These are phyloP conservation scores for Gymnarchus niloticus DNA, from an alignment of 2,113 vertebrate genomes.

Conservation along the genomic window DNA sequence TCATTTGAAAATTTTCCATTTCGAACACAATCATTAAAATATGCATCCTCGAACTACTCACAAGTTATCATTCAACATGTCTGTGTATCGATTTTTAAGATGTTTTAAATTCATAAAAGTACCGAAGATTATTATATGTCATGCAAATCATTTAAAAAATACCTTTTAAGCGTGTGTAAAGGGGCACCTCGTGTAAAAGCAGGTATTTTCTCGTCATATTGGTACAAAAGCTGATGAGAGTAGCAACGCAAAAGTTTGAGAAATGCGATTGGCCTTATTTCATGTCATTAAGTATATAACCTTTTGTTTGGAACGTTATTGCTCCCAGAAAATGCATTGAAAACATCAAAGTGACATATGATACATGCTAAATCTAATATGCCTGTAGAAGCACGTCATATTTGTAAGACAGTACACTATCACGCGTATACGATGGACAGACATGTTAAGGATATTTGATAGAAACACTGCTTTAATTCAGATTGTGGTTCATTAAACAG, in stretches of 20 bases:
- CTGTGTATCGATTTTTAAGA: too few species aligned
- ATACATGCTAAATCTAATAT: neutral
- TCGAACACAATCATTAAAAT: too few species aligned
- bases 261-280: neutral
- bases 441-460: too few species aligned
- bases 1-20: neutral
- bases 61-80: too few species aligned
- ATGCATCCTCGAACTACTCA: too few species aligned
- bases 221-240: neutral
- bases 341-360: neutral
- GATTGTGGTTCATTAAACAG: neutral
- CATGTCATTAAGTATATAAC: too few species aligned
- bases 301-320: too few species aligned
- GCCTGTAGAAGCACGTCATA: neutral
- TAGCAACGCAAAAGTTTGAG: neutral
- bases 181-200: neutral
- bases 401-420: neutral
- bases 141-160: neutral
- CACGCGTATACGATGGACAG: too few species aligned
- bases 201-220: neutral
- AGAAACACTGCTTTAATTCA: neutral
- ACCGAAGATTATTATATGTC: neutral
- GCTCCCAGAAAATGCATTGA: neutral
- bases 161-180: neutral
- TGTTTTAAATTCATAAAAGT: neutral